phyloP scores from a whole-genome alignment of 2,797 vertebrate species.

The Chrysocyon brachyurus region DNA sequence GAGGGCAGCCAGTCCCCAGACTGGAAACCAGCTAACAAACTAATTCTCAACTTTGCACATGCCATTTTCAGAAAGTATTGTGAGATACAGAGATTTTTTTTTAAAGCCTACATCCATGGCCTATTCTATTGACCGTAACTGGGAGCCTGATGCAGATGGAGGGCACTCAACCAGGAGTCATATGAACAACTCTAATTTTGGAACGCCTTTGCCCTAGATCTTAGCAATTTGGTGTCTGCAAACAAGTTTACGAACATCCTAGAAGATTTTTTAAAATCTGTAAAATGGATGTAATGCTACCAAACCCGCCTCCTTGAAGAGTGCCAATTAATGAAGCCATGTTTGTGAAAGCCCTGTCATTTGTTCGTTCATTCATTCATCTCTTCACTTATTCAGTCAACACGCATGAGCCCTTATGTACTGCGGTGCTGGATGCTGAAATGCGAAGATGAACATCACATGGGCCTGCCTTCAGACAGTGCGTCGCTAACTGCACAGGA shows the following conservation, averaged over 20 bases:
- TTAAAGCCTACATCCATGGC: neutral
- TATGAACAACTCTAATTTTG: neutral
- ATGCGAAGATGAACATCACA: neutral
- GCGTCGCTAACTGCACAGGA: neutral
- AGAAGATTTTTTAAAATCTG: neutral
- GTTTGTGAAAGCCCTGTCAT: neutral
- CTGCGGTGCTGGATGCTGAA: neutral
- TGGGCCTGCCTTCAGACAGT: neutral
- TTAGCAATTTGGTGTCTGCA: neutral
- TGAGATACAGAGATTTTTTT: neutral
- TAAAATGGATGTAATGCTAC: neutral
- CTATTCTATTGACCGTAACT: neutral
- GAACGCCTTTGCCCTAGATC: neutral
- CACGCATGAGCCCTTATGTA: neutral
- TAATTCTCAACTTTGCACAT: neutral
- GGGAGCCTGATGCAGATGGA: neutral
- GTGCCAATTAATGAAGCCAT: neutral
- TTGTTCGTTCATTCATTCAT: neutral
- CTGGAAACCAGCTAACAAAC: neutral
- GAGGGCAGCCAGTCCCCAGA: constrained; percentile 61
- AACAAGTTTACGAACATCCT: neutral
- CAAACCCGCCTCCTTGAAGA: neutral
- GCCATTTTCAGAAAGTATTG: neutral
- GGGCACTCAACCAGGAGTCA: neutral
- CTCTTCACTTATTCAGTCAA: neutral